Evolutionary conservation across 1,140 invertebrate genomes (phyloP), one percentile per base, ranked within the genome.

Genomic region (Nasonia vitripennis): DNA sequence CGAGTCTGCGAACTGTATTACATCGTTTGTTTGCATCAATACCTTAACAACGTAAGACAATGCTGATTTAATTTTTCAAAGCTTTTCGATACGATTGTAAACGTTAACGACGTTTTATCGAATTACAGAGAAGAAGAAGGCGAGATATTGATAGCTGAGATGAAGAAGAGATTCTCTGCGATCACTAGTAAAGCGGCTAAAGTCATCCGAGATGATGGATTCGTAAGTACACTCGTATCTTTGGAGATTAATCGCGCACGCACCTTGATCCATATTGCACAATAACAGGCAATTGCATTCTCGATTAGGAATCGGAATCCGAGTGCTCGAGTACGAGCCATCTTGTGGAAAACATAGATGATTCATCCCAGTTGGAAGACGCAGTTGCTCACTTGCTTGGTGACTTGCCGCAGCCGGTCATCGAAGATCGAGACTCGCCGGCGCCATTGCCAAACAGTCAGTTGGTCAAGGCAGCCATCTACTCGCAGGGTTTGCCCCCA

Each of bases 11-110:
- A 95, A 96, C 82, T 95, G 95, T 70, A 96, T 97, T 0, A 95
- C 96, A 84, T 97, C 96, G 23, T 98, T 98, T 89, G 95, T 98
- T 14, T 98, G 97, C 89, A 95, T 97, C 78, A 98, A 98, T 90
- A 96, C 96, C 0, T 93, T 97, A n/a, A 94, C 98, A 0, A 93
- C 94, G 95, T 95, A 92, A 93, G 94, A 93, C 80, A 0, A 37
- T 78, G 74, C 74, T 70, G 34, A 68, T 37, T 48, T 80, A 41
- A 68, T 37, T 48, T 80, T 68, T 10, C 23, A 73, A 78, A 68
- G 70, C n/a, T 51, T 51, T 14, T 48, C 27, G 55, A 11, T 74
- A 11, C 73, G 17, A 67, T 78, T 78, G 1, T 68, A 87, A 80
- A 20, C 45, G 78, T 7, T 62, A 27, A 86, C 73, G 74, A 78